A percentile compares a stretch with the other conserved stretches of the same genome.
These are phyloP conservation scores for Oryzias woworae DNA, from an alignment of 2,113 vertebrate species.

Conservation along the genomic window DNA sequence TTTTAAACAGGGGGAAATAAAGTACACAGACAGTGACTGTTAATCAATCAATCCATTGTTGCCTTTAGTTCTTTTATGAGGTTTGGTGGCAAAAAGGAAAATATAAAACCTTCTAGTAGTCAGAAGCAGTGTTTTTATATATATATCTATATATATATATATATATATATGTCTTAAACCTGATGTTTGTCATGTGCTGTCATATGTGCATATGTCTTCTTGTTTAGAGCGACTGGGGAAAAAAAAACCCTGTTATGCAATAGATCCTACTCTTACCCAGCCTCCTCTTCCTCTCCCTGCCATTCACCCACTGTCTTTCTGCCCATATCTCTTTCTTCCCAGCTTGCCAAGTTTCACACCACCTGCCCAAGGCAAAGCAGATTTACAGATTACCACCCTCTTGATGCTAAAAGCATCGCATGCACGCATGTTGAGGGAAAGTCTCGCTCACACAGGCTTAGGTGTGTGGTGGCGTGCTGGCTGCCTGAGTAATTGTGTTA, in stretches of 20 bases:
- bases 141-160: too few species aligned
- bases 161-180: constrained; percentile 7
- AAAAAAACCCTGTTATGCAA: constrained; percentile 65
- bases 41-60: constrained; percentile 5
- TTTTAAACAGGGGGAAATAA: background rate
- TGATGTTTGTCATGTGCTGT: constrained; percentile 7
- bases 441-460: constrained; percentile 22
- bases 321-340: constrained; percentile 23
- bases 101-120: background rate
- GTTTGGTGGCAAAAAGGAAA: constrained; percentile 2
- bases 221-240: constrained; percentile 44
- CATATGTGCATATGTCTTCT: constrained; percentile 28
- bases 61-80: background rate
- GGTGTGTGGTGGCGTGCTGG: constrained; percentile 30
- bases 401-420: constrained; percentile 65
- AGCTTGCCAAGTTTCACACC: constrained; percentile 71
- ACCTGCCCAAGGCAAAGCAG: constrained; percentile 72
- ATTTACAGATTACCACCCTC: constrained; percentile 77
- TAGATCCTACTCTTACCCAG: constrained; percentile 36
- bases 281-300: constrained; percentile 26
- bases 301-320: constrained; percentile 37
- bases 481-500: constrained; percentile 46
- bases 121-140: background rate
- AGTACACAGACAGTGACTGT: background rate
- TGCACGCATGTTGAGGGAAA: constrained; percentile 41